Conservation (phyloP, 1,140 invertebrate genomes). For the Bombus difficillimus region DNA sequence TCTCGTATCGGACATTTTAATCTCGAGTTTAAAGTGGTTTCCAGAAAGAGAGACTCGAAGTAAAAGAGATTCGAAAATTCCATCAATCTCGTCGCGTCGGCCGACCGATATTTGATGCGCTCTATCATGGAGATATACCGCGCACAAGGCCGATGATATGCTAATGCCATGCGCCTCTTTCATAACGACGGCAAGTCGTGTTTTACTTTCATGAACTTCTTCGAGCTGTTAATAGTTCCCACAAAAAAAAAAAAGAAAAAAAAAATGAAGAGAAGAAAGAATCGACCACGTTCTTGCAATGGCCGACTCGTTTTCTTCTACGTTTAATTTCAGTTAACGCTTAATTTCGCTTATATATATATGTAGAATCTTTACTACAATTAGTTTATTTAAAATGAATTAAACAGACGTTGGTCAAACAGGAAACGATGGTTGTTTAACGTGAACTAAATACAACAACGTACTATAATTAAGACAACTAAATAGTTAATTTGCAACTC, state of each 20-base stretch:
- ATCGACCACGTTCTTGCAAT: neutral
- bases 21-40: neutral
- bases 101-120: constrained; percentile 67
- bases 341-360: too few species aligned
- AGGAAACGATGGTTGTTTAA: too few species aligned
- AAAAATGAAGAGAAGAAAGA: neutral
- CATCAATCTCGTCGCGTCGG: constrained; percentile 53
- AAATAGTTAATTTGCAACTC: too few species aligned
- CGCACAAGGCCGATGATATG: constrained; percentile 62
- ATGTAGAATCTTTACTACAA: too few species aligned
- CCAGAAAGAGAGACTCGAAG: too few species aligned
- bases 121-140: constrained; percentile 73
- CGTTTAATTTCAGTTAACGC: too few species aligned
- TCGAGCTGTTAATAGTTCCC: constrained; percentile 67
- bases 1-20: constrained; percentile 3
- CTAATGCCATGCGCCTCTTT: constrained; percentile 75
- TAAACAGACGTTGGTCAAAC: too few species aligned
- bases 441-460: too few species aligned
- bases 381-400: too few species aligned
- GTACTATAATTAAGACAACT: too few species aligned
- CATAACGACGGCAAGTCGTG: constrained; percentile 61
- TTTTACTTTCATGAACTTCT: constrained; percentile 72
- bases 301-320: neutral
- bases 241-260: constrained; percentile 49
- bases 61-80: constrained; percentile 47